Evolutionary conservation across 2,888 invertebrate genomes (phyloP).

Genomic region (Erynnis tages): DNA sequence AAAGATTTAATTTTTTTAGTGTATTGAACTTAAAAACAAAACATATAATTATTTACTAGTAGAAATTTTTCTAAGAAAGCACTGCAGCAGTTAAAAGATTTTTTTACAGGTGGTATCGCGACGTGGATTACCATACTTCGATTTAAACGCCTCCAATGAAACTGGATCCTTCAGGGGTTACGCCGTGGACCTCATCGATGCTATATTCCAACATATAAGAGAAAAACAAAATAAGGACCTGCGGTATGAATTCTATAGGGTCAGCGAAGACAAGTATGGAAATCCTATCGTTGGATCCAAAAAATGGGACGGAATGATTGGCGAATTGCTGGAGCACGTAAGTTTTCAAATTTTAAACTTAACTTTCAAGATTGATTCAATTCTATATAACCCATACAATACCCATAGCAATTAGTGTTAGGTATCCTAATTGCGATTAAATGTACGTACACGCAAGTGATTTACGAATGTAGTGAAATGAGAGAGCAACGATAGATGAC

Average conservation of each 20-base stretch:
- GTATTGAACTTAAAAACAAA: no score
- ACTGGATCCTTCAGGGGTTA: constrained; percentile 87
- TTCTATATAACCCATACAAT: no score
- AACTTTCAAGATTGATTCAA: no score
- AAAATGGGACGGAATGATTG: constrained; percentile 89
- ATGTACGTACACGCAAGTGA: no score
- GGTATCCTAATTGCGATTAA: no score
- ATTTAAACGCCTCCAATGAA: constrained; percentile 43
- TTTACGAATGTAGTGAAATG: no score
- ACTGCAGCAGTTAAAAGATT: neutral
- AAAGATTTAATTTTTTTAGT: no score
- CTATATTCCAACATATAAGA: constrained; percentile 79
- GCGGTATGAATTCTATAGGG: constrained; percentile 85
- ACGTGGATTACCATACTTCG: constrained; percentile 56
- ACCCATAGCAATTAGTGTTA: no score
- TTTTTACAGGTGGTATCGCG: constrained; percentile 82
- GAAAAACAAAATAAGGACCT: constrained; percentile 53
- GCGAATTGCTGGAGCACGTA: constrained; percentile 87
- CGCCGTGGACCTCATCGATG: constrained; percentile 91
- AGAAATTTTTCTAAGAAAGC: neutral
- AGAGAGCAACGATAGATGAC: no score
- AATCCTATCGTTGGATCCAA: constrained; percentile 83
- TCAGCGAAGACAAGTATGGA: constrained; percentile 85
- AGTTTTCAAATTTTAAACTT: no score
- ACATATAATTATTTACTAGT: no score